Base-by-base conservation (phyloP, 2,888 invertebrate genomes). In the Acanthosepion esculentum region DNA sequence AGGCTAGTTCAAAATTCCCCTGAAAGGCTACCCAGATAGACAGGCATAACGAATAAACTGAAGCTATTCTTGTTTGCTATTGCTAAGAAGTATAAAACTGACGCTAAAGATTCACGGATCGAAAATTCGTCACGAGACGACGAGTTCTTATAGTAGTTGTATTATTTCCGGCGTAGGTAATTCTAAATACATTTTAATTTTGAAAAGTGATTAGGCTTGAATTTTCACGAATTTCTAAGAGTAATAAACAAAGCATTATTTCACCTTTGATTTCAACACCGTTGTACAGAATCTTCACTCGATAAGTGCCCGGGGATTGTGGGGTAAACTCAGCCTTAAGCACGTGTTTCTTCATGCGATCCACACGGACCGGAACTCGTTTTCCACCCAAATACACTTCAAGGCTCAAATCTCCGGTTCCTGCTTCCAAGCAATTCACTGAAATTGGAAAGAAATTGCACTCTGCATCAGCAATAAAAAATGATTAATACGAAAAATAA, bases 371-470 rank as follows among this genome's bases (percentile, higher is more conserved):
- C 0, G 99, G 98, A 64, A 99, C 98, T 95, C 92, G 98, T 96
- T 48, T 98, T 98, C 95, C 99, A 98, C 95, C 98, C 98, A 99
- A 98, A 95, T 98, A 98, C 78, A 99, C 98, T 93, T 98, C 98
- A 95, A 99, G 98, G 97, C 99, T 99, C 93, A 99, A 97, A 96
- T 99, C 99, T 0, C 99, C 99, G 94, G 98, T 98, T 23, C 99
- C 99, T n/a, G 99, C 99, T 96, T 98, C 98, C 96, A 98, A 98
- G 95, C 98, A 98, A 97, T 98, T 98, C 96, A 99, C 99, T 98
- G 95, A 18, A 95, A 95, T n/a, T n/a, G 78, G n/a, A 33, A 33
- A 78, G n/a, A 33, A 78, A 78, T 3, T n/a, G 3, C 4, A 15
- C 18, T n/a, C 15, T 15, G 0, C 78, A 78, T 15, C 78, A n/a